Evolutionary conservation across 2,888 invertebrate species (phyloP), one percentile per base, ranked within the genome.

Genomic region (Eupelmus urozonus): DNA sequence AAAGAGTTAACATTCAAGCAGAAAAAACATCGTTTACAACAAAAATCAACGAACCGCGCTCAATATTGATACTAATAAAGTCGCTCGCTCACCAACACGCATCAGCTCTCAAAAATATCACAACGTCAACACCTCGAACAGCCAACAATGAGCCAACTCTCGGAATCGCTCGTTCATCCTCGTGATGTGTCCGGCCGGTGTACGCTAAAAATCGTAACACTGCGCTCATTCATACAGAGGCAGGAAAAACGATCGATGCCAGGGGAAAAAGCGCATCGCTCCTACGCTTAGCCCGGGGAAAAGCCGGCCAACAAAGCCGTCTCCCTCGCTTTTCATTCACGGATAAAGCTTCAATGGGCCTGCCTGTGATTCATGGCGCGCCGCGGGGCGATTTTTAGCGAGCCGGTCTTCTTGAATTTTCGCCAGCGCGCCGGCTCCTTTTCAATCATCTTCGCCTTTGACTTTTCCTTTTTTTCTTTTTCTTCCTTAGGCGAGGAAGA

Each of bases 241-340:
- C 27, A 9, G 25, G 27, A 65, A 27, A 40, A 29, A 9, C 55
- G 72, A 73, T 73, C 63, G 72, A 73, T 73, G 27, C 53, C 27
- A 53, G 13, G 18, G 7, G 0, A 34, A 34, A 18, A 18, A 65
- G 49, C 11, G 34, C 34, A 34, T 34, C 34, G 51, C 13, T 25
- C 63, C 62, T 63, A n/a, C 72, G 42, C 27, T 73, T 63, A 73
- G 20, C 5, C 3, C 62, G 63, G 51, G 71, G 62, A 72, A 62
- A 62, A 34, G 9, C 9, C 3, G 34, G 34, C 3, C 9, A 34
- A 9, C 3, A 34, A 34, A 34, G 9, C 5, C 9, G 9, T 34
- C 34, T 34, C 34, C 9, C 9, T 34, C 59, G 23, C 45, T 59
- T 70, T 49, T 49, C 49, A n/a, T 49, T 70, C 45, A 45, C 29